Conservation (phyloP, 2,113 vertebrate genomes). For the Nansenia antarctica region DNA sequence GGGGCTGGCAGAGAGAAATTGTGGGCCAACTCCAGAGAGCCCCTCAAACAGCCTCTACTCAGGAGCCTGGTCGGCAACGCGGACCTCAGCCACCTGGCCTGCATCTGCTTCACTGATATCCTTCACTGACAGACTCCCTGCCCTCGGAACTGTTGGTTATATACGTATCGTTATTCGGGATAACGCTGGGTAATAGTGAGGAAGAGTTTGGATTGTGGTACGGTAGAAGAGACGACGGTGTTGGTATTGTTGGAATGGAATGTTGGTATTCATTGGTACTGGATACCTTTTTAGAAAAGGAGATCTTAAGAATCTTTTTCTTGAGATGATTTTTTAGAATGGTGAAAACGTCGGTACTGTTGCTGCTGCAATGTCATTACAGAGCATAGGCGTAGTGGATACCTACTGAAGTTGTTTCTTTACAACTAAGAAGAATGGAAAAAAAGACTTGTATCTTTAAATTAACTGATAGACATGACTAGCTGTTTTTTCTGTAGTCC, state of each 20-base stretch:
- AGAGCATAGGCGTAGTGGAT: too few species aligned
- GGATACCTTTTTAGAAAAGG: background rate
- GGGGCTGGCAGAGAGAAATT: slow-evolving; percentile 70
- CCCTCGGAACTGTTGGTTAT: background rate
- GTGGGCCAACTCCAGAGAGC: slow-evolving; percentile 84
- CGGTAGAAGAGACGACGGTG: background rate
- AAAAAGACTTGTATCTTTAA: too few species aligned
- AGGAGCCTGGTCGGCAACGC: slow-evolving; percentile 70
- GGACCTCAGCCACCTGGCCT: slow-evolving; percentile 79
- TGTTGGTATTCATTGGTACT: background rate
- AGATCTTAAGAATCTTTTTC: background rate
- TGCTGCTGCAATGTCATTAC: background rate
- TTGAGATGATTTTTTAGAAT: background rate
- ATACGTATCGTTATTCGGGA: background rate
- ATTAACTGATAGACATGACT: background rate
- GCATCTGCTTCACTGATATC: slow-evolving; percentile 92
- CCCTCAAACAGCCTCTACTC: slow-evolving; percentile 86
- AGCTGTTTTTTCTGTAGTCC: slow-evolving; percentile 40
- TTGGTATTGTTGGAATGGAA: too few species aligned
- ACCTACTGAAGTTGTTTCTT: background rate
- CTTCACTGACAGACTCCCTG: slow-evolving; percentile 62
- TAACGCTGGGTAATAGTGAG: background rate
- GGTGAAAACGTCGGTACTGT: background rate
- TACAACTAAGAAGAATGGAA: background rate
- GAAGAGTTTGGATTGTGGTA: background rate